Conservation (phyloP, 2,113 vertebrate species). For the Cygnus buccinator region DNA sequence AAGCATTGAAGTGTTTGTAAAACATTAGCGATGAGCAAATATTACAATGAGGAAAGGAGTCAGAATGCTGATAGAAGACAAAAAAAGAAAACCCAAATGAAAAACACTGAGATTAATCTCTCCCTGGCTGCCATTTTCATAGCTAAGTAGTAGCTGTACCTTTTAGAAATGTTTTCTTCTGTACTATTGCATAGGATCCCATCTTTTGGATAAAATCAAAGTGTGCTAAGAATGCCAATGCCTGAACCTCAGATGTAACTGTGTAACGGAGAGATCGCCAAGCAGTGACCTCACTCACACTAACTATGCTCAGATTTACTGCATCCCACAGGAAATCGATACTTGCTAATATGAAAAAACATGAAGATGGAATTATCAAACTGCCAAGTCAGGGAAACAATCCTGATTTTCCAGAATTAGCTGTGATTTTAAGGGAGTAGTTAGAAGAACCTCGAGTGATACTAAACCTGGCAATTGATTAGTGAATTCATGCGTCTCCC, state of each 20-base stretch:
- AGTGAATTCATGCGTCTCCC: neutral
- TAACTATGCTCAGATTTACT: neutral
- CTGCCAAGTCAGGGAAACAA: neutral
- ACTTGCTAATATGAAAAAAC: neutral
- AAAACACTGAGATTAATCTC: neutral
- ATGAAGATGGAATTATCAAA: conserved; percentile 15
- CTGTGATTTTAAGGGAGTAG: neutral
- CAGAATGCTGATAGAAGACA: neutral
- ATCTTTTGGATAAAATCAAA: neutral
- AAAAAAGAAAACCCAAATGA: neutral
- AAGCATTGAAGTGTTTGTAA: neutral
- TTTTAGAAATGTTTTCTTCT: neutral
- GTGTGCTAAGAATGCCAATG: neutral
- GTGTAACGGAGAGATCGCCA: neutral
- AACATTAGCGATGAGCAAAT: neutral
- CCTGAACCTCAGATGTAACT: neutral
- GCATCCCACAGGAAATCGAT: neutral
- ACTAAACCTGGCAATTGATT: neutral
- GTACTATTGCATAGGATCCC: neutral
- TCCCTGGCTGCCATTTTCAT: neutral
- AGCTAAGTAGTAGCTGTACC: neutral
- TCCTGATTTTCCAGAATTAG: neutral
- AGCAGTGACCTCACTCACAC: neutral
- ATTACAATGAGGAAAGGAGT: neutral
- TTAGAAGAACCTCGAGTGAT: neutral